Evolutionary conservation across 2,113 vertebrate species (phyloP).

Genomic region (Junco hyemalis): DNA sequence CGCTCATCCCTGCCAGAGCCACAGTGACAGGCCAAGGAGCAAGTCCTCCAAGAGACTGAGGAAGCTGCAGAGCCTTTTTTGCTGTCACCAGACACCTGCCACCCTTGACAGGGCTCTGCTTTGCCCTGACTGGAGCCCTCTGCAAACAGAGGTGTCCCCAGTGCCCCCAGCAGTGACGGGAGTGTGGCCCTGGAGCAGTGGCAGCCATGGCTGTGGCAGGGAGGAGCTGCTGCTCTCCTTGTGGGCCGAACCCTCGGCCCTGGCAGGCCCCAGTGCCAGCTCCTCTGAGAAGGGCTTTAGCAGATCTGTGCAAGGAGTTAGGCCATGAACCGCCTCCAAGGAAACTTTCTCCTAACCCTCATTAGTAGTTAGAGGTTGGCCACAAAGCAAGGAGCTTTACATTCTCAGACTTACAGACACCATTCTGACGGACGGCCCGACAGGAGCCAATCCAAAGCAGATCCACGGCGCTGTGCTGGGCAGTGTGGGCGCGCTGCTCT

Average conservation of each 20-base stretch:
- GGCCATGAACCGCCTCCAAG: constrained; percentile 31
- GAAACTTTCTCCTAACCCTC: constrained; percentile 57
- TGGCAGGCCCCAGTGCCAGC: not conserved
- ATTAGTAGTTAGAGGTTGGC: constrained; percentile 62
- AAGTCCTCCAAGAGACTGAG: not conserved
- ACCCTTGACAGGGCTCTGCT: not conserved
- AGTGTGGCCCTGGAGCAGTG: not conserved
- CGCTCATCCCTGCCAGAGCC: not conserved
- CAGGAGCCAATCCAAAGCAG: constrained; percentile 46
- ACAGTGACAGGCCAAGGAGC: not conserved
- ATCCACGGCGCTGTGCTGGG: not conserved
- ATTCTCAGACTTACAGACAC: constrained; percentile 66
- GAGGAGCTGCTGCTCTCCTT: not conserved
- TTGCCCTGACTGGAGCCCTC: not conserved
- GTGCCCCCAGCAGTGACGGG: not conserved
- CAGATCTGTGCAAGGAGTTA: constrained; percentile 51
- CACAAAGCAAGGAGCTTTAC: constrained; percentile 48
- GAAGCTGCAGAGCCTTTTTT: not conserved
- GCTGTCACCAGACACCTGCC: not conserved
- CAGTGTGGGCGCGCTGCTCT: not conserved
- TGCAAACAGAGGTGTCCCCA: not conserved
- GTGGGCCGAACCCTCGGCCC: not conserved
- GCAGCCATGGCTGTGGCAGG: not conserved
- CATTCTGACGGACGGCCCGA: constrained; percentile 3
- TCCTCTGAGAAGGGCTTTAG: constrained; percentile 34